These are phyloP conservation scores for Andrena bucephala DNA, from an alignment of 2,888 invertebrate species.

Conservation along the genomic window DNA sequence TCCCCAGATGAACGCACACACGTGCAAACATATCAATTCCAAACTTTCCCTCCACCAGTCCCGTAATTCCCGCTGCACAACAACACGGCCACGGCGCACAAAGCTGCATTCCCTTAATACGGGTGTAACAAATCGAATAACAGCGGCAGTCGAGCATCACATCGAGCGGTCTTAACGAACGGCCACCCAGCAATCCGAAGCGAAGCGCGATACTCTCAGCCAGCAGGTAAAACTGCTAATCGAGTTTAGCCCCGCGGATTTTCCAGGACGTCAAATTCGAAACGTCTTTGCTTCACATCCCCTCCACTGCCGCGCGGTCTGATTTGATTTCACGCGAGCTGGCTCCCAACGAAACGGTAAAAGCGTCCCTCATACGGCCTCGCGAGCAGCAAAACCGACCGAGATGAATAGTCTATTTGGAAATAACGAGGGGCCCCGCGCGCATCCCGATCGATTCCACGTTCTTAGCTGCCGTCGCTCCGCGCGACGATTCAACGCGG, in stretches of 20 bases:
- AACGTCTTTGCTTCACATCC: neutral
- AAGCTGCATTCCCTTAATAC: no score
- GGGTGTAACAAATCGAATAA: no score
- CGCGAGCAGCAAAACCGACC: neutral
- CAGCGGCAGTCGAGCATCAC: no score
- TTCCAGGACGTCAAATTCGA: neutral
- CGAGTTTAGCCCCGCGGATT: neutral
- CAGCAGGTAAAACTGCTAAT: neutral
- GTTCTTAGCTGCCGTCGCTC: conserved; percentile 1
- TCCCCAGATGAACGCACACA: no score
- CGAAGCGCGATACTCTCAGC: neutral
- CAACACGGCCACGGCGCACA: no score
- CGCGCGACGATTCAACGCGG: conserved; percentile 10
- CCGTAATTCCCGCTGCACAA: no score
- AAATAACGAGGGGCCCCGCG: neutral
- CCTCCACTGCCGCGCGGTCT: neutral
- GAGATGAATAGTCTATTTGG: neutral
- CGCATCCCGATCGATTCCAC: conserved; percentile 13
- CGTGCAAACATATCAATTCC: no score
- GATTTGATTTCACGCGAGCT: conserved; percentile 1
- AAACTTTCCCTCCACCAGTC: no score
- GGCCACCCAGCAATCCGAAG: no score
- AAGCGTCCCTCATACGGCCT: neutral
- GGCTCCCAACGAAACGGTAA: neutral
- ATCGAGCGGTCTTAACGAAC: no score